A percentile compares a stretch with the other conserved stretches of the same genome.
Conservation (phyloP, 1,140 invertebrate species). For the Eufriesea mexicana region DNA sequence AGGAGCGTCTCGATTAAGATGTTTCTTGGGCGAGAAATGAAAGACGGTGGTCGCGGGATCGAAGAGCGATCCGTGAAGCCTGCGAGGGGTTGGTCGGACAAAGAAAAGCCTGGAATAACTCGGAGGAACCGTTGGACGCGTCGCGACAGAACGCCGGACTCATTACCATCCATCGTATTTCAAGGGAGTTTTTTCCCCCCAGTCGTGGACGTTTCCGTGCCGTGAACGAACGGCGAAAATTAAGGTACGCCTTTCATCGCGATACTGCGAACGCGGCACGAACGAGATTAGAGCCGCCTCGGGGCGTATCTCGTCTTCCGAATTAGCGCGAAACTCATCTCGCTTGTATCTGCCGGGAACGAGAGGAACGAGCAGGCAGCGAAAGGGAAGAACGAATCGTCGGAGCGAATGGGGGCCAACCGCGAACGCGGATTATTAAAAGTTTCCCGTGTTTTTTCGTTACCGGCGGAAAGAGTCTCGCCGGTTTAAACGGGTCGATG, state of each 20-base stretch:
- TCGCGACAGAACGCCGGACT: conserved; percentile 9
- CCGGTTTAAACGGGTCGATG: not conserved
- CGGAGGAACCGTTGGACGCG: conserved; percentile 43
- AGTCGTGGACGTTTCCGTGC: conserved; percentile 31
- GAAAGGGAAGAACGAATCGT: not conserved
- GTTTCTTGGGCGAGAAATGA: not conserved
- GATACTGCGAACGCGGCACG: conserved; percentile 32
- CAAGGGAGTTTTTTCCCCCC: not conserved
- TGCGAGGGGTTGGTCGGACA: not conserved
- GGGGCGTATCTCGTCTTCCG: conserved; percentile 30
- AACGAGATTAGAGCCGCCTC: conserved; percentile 42
- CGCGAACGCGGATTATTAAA: not conserved
- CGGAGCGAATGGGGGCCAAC: not conserved
- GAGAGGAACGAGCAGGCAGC: not conserved
- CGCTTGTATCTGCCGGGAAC: conserved; percentile 4
- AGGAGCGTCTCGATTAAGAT: conserved; percentile 13
- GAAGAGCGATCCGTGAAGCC: not conserved
- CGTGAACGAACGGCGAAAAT: conserved; percentile 68
- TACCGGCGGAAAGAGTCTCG: not conserved
- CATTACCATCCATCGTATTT: conserved; percentile 38
- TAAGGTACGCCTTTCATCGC: conserved; percentile 53
- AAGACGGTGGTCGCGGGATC: not conserved
- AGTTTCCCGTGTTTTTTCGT: not conserved
- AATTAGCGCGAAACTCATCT: conserved; percentile 39
- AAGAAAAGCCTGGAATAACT: conserved; percentile 32